phyloP scores from a whole-genome alignment of 2,888 invertebrate species.

The Arge pagana region DNA sequence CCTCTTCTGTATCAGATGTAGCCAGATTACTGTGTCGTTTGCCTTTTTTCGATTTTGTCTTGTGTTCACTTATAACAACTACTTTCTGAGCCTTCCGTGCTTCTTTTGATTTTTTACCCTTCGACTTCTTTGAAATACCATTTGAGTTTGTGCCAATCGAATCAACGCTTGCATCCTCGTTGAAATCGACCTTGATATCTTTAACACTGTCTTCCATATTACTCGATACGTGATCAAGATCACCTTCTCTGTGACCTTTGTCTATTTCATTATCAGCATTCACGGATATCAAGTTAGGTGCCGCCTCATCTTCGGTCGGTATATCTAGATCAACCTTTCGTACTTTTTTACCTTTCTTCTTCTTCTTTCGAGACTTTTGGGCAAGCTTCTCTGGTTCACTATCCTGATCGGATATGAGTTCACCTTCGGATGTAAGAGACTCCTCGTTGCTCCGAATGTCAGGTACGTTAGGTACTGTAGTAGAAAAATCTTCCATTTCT shows the following conservation, averaged over 20 bases:
- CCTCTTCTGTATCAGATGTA: constrained; percentile 38
- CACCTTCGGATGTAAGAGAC: constrained; percentile 45
- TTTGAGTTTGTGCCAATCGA: constrained; percentile 21
- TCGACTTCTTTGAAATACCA: constrained; percentile 26
- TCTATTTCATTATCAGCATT: constrained; percentile 3
- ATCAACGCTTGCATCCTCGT: constrained; percentile 34
- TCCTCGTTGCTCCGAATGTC: constrained; percentile 36
- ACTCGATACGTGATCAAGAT: constrained; percentile 30
- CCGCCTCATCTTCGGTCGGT: constrained; percentile 46
- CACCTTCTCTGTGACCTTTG: constrained; percentile 24
- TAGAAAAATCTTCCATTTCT: constrained; percentile 27
- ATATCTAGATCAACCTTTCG: constrained; percentile 37
- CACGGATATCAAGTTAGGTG: constrained; percentile 38
- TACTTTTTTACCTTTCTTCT: constrained; percentile 39
- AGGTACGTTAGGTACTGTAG: constrained; percentile 16
- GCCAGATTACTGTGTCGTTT: constrained; percentile 32
- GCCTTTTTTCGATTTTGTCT: constrained; percentile 30
- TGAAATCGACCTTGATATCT: constrained; percentile 37
- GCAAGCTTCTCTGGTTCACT: constrained; percentile 37
- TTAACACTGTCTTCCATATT: constrained; percentile 29
- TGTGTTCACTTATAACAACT: constrained; percentile 34
- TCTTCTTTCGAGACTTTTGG: constrained; percentile 39
- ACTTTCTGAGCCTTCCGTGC: constrained; percentile 42
- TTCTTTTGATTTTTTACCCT: constrained; percentile 47
- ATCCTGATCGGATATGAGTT: constrained; percentile 50